Evolutionary conservation across 2,888 invertebrate species (phyloP).

Genomic region (Polyploca ridens): DNA sequence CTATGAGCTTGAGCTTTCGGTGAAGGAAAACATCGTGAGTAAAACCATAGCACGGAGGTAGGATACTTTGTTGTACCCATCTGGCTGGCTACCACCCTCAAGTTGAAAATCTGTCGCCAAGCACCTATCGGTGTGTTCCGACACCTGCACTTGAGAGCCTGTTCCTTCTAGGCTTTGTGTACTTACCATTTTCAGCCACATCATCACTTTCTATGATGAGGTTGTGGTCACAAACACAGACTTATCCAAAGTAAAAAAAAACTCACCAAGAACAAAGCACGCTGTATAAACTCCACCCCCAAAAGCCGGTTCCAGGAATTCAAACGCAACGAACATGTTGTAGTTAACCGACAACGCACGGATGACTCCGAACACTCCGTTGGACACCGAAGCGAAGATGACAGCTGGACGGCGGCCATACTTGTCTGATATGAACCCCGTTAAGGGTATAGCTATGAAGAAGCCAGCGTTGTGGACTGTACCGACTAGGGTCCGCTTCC

Average conservation of each 20-base stretch:
- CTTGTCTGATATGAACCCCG: constrained; percentile 88
- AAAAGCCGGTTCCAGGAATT: constrained; percentile 84
- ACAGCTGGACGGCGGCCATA: constrained; percentile 87
- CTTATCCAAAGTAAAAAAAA: not conserved
- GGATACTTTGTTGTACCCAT: no score
- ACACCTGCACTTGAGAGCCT: no score
- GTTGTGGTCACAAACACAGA: no score
- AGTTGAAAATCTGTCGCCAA: no score
- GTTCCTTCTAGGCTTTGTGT: no score
- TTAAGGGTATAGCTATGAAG: constrained; percentile 88
- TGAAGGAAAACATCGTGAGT: no score
- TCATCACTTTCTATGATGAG: no score
- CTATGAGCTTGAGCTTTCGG: no score
- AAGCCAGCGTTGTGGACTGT: constrained; percentile 90
- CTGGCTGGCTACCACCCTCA: no score
- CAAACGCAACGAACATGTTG: constrained; percentile 84
- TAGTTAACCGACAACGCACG: constrained; percentile 85
- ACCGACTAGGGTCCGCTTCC: constrained; percentile 90
- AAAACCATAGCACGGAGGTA: no score
- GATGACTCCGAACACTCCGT: constrained; percentile 83
- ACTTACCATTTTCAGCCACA: no score
- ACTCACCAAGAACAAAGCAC: constrained; percentile 85
- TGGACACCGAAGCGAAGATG: constrained; percentile 81
- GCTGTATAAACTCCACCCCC: constrained; percentile 85
- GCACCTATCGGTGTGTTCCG: no score